Percentiles rank a stretch among this genome's conserved stretches.
phyloP scores from a whole-genome alignment of 2,797 vertebrate species.

The Argentina silus region DNA sequence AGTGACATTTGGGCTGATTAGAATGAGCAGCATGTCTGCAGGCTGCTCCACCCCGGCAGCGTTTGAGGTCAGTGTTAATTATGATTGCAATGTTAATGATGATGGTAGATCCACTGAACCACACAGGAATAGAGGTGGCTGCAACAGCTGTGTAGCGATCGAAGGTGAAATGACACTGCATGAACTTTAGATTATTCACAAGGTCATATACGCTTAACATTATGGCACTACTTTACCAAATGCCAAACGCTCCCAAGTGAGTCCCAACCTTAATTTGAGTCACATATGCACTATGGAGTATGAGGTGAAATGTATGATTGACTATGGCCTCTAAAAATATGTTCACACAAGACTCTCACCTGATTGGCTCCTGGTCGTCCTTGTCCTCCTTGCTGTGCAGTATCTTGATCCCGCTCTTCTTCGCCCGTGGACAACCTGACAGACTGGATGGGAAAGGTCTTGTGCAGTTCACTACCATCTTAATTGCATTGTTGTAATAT shows the following conservation, averaged over 20 bases:
- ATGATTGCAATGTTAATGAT: conserved; percentile 53
- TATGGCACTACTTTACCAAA: conserved; percentile 34
- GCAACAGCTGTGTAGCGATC: conserved; percentile 40
- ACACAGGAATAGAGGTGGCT: conserved; percentile 23
- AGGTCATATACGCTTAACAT: conserved; percentile 47
- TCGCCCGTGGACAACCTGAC: conserved; percentile 96
- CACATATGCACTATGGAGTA: conserved; percentile 11
- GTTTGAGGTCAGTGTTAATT: conserved; percentile 51
- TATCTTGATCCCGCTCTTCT: conserved; percentile 97
- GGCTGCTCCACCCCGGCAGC: conserved; percentile 29
- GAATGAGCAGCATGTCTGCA: conserved; percentile 23
- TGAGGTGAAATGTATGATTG: conserved; percentile 38
- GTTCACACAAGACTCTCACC: conserved; percentile 72
- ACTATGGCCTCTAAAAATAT: conserved; percentile 15
- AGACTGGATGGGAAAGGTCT: conserved; percentile 77
- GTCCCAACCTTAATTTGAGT: conserved; percentile 45
- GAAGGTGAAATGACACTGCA: conserved; percentile 22
- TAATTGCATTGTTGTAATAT: neutral
- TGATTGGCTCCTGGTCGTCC: conserved; percentile 98
- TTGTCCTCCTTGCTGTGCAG: conserved; percentile 98
- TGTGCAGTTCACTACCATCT: conserved; percentile 31
- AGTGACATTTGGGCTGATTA: conserved; percentile 24
- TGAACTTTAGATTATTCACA: conserved; percentile 57
- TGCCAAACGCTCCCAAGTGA: conserved; percentile 41
- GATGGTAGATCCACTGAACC: conserved; percentile 27